These are phyloP conservation scores for Drosophila algonquin DNA, from an alignment of 2,888 invertebrate species.

Conservation along the genomic window DNA sequence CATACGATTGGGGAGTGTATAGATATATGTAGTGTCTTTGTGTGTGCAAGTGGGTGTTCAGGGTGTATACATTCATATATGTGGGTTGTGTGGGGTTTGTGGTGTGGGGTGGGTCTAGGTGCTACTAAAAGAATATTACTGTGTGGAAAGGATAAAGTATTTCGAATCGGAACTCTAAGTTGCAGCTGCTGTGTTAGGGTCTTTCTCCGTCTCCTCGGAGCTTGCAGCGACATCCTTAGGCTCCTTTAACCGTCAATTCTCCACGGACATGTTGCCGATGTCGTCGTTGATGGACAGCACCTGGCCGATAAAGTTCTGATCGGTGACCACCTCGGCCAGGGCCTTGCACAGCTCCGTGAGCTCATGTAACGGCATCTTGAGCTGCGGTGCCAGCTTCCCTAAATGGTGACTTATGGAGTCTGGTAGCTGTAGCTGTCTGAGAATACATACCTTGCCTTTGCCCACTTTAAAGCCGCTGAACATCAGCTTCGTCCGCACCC, in stretches of 20 bases:
- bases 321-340: conserved; percentile 88
- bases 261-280: conserved; percentile 90
- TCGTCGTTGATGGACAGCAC: conserved; percentile 91
- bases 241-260: conserved; percentile 86
- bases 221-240: conserved; percentile 72
- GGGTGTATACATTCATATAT: conserved; percentile 39
- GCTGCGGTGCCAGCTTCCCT: conserved; percentile 88
- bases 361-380: conserved; percentile 88
- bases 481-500: conserved; percentile 90
- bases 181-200: conserved; percentile 58
- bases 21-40: conserved; percentile 33
- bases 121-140: conserved; percentile 55
- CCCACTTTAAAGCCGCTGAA: conserved; percentile 88
- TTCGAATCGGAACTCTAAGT: conserved; percentile 53
- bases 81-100: conserved; percentile 19
- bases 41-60: conserved; percentile 34
- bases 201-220: conserved; percentile 20
- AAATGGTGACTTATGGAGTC: conserved; percentile 87
- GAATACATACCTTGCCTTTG: conserved; percentile 84
- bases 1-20: conserved; percentile 41
- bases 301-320: conserved; percentile 90
- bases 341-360: conserved; percentile 87
- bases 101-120: conserved; percentile 51
- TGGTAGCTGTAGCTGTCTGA: conserved; percentile 85
- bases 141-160: conserved; percentile 42